Evolutionary conservation across 1,140 invertebrate genomes (phyloP).

Genomic region (Drosophila novamexicana): DNA sequence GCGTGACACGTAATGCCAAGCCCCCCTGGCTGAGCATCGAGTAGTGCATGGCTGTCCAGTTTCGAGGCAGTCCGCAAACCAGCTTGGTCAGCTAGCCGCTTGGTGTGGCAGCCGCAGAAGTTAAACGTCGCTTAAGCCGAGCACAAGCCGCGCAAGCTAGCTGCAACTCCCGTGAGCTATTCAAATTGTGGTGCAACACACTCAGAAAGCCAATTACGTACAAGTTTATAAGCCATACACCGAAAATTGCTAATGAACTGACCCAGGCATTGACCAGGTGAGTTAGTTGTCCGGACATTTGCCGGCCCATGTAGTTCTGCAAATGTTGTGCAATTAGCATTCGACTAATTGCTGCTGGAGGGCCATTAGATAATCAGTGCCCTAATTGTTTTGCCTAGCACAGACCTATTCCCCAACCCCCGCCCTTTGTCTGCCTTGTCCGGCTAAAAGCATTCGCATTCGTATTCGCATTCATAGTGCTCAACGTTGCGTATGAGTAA

Average conservation of each 20-base stretch:
- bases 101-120: slow-evolving; percentile 62
- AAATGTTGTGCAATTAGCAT: slow-evolving; percentile 44
- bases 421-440: neutral
- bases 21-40: slow-evolving; percentile 33
- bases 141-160: slow-evolving; percentile 50
- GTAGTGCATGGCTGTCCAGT: slow-evolving; percentile 46
- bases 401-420: neutral
- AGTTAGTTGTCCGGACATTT: slow-evolving; percentile 1
- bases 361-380: slow-evolving; percentile 38
- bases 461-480: slow-evolving; percentile 11
- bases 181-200: slow-evolving; percentile 22
- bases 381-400: slow-evolving; percentile 32
- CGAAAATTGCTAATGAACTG: slow-evolving; percentile 7
- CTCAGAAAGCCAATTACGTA: neutral
- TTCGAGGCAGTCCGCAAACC: slow-evolving; percentile 58
- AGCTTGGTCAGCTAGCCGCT: slow-evolving; percentile 58
- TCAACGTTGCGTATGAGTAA: slow-evolving; percentile 72
- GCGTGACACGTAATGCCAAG: slow-evolving; percentile 60
- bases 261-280: slow-evolving; percentile 25
- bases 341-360: slow-evolving; percentile 45
- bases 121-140: slow-evolving; percentile 70
- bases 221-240: neutral
- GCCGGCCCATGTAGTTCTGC: slow-evolving; percentile 13
- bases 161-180: slow-evolving; percentile 23
- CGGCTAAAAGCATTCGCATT: slow-evolving; percentile 11